Evolutionary conservation across 1,140 invertebrate genomes (phyloP).

Genomic region (Drosophila busckii): DNA sequence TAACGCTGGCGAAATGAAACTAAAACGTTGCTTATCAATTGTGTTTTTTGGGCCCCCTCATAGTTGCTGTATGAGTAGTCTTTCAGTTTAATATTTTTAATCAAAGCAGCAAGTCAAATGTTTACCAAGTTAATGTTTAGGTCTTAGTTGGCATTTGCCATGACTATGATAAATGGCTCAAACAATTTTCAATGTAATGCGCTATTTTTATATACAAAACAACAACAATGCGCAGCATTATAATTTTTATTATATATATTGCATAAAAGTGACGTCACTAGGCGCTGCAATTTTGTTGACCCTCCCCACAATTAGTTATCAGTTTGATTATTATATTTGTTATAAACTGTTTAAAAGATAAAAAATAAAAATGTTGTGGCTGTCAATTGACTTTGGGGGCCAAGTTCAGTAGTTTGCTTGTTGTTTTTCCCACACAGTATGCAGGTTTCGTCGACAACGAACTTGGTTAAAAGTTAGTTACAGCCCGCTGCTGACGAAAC

Average conservation of each 20-base stretch:
- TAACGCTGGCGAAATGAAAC: slow-evolving; percentile 17
- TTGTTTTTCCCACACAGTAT: slow-evolving; percentile 83
- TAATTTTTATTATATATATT: no score
- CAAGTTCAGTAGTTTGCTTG: slow-evolving; percentile 10
- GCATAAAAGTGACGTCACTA: no score
- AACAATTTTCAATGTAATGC: no score
- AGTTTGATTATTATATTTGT: no score
- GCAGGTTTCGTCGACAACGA: slow-evolving; percentile 95
- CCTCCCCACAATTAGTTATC: no score
- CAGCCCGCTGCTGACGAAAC: slow-evolving; percentile 90
- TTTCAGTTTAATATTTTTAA: neutral
- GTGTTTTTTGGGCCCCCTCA: slow-evolving; percentile 2
- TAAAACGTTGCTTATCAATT: slow-evolving; percentile 30
- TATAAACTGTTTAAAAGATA: no score
- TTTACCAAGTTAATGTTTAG: slow-evolving; percentile 26
- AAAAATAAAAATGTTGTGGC: no score
- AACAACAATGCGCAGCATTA: no score
- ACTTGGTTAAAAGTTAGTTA: slow-evolving; percentile 82
- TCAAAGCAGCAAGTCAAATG: slow-evolving; percentile 5
- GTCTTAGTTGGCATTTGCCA: slow-evolving; percentile 28
- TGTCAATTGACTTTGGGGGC: no score
- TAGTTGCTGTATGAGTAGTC: slow-evolving; percentile 5
- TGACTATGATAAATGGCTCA: no score
- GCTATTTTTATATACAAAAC: no score
- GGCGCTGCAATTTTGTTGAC: no score